Conservation (phyloP, 1,140 invertebrate species). For the Coptotermes formosanus region DNA sequence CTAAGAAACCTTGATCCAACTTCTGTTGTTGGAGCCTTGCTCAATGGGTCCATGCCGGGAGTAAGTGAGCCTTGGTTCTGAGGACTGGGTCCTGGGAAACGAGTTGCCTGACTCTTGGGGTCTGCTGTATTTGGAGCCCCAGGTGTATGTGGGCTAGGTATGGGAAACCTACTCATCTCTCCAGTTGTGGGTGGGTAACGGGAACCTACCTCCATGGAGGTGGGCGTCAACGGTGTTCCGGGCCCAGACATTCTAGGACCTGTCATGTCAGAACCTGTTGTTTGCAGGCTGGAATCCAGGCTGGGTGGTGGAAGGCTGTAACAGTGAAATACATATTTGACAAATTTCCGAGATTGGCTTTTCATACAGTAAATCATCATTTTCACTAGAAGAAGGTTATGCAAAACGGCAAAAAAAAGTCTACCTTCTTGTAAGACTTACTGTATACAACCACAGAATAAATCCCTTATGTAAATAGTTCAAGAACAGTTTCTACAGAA, state of each 20-base stretch:
- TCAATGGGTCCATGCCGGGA: conserved; percentile 29
- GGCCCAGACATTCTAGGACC: conserved; percentile 46
- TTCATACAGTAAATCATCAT: no score
- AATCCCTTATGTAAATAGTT: no score
- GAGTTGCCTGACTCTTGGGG: conserved; percentile 23
- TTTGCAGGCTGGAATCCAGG: conserved; percentile 37
- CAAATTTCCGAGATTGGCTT: no score
- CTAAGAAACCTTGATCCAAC: conserved; percentile 37
- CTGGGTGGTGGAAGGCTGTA: conserved; percentile 40
- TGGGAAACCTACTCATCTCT: conserved; percentile 49
- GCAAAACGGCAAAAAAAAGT: no score
- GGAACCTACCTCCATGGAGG: conserved; percentile 46
- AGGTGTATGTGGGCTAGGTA: conserved; percentile 51
- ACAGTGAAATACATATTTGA: conserved; percentile 23
- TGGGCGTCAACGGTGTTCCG: conserved; percentile 47
- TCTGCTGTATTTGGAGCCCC: conserved; percentile 38
- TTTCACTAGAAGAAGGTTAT: no score
- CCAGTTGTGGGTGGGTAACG: conserved; percentile 46
- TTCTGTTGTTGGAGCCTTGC: conserved; percentile 36
- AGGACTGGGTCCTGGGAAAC: conserved; percentile 42
- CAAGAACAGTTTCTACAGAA: no score
- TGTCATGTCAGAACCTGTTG: conserved; percentile 34
- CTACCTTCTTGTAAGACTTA: no score
- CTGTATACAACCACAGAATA: no score
- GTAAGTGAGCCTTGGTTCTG: conserved; percentile 38